These are phyloP conservation scores for Raja brachyura DNA, from an alignment of 2,113 vertebrate species.

Conservation along the genomic window DNA sequence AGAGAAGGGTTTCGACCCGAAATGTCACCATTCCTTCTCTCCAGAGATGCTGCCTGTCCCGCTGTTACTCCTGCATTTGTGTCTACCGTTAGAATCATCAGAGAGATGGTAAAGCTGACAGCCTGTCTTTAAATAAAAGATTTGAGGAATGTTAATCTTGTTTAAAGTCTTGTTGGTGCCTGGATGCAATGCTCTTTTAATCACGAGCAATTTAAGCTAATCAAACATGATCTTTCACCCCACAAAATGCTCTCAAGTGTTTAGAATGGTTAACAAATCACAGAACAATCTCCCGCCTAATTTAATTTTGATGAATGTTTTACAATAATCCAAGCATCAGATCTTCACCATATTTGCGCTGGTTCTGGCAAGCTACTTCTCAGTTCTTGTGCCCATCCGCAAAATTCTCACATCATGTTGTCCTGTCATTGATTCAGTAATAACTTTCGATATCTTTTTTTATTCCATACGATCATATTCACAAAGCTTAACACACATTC, in stretches of 20 bases:
- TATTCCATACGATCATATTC: too few species aligned
- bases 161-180: not conserved
- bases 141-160: not conserved
- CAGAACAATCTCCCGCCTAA: not conserved
- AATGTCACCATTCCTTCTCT: too few species aligned
- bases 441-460: not conserved
- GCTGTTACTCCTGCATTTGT: too few species aligned
- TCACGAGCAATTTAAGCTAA: not conserved
- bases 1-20: too few species aligned
- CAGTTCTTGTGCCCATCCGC: not conserved
- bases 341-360: not conserved
- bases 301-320: not conserved
- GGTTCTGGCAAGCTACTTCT: not conserved
- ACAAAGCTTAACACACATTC: too few species aligned
- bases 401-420: not conserved
- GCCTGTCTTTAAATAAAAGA: not conserved
- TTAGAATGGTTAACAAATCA: not conserved
- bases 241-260: not conserved
- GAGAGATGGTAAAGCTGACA: not conserved
- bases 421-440: not conserved
- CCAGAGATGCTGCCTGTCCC: too few species aligned
- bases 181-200: not conserved
- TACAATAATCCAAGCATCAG: not conserved
- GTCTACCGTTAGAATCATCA: not conserved
- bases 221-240: not conserved